phyloP scores from a whole-genome alignment of 2,888 invertebrate species.

The Yponomeuta cagnagella region DNA sequence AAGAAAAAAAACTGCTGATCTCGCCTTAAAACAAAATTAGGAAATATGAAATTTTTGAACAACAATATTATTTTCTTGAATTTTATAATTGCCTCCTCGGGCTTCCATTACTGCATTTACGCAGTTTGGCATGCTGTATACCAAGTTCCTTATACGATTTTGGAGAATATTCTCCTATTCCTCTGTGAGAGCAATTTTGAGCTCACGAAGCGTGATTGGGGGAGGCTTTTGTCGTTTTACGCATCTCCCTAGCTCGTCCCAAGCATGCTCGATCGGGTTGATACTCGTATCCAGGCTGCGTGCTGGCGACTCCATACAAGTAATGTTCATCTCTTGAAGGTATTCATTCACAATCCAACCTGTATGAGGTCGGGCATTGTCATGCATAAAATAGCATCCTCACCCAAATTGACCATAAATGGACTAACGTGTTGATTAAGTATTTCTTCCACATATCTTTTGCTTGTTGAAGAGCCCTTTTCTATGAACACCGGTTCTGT shows the following conservation, averaged over 20 bases:
- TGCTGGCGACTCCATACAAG: not conserved
- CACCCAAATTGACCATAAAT: too few species aligned
- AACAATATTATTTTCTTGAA: not conserved
- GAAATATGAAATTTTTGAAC: not conserved
- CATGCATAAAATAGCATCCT: not conserved
- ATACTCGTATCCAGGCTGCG: not conserved
- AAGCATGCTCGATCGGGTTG: not conserved
- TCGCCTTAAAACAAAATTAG: too few species aligned
- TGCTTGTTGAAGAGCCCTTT: too few species aligned
- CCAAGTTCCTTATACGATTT: not conserved
- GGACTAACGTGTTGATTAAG: too few species aligned
- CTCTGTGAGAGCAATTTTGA: not conserved
- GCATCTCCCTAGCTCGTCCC: not conserved
- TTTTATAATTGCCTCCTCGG: slow-evolving; percentile 10
- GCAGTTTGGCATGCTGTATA: slow-evolving; percentile 16
- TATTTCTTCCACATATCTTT: too few species aligned
- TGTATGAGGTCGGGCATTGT: not conserved
- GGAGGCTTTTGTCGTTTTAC: not conserved
- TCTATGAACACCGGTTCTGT: too few species aligned
- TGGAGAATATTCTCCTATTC: not conserved
- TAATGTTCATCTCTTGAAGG: not conserved
- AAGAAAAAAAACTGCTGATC: too few species aligned
- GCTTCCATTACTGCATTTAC: slow-evolving; percentile 15
- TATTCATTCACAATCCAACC: not conserved
- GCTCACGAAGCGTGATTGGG: slow-evolving; percentile 12